These are phyloP conservation scores for Alces alces DNA, from an alignment of 2,113 vertebrate species.

Conservation along the genomic window DNA sequence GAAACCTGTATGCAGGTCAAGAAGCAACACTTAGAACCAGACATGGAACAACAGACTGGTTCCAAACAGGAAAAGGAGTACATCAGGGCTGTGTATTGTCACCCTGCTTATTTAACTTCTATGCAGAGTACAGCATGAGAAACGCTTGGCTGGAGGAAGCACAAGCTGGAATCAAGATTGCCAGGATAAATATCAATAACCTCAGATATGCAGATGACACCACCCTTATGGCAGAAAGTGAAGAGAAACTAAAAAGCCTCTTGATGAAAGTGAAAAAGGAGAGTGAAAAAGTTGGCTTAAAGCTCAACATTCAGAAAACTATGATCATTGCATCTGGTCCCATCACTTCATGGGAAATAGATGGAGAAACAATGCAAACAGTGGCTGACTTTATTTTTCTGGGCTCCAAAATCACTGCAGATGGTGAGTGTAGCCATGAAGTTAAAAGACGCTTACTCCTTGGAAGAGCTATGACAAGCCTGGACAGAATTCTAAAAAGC, in stretches of 20 bases:
- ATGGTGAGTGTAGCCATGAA: neutral
- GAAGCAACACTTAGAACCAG: neutral
- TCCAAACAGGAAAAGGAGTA: neutral
- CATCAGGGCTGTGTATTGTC: neutral
- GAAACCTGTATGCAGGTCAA: neutral
- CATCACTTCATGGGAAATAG: neutral
- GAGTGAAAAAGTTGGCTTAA: neutral
- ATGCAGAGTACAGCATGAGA: neutral
- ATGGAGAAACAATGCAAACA: neutral
- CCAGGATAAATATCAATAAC: neutral
- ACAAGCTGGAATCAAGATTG: neutral
- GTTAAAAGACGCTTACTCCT: neutral
- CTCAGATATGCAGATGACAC: neutral
- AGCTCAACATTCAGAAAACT: neutral
- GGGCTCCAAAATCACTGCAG: neutral
- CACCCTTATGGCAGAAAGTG: neutral
- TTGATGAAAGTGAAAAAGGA: neutral
- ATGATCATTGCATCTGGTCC: neutral
- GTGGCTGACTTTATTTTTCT: neutral
- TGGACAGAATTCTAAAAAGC: neutral
- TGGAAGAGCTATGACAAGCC: neutral
- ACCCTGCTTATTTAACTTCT: neutral
- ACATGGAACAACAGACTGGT: neutral
- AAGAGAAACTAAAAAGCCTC: neutral
- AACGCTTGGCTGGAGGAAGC: fast-evolving